Conservation (phyloP, 23 tunicate species). For the Corella eumyota region DNA sequence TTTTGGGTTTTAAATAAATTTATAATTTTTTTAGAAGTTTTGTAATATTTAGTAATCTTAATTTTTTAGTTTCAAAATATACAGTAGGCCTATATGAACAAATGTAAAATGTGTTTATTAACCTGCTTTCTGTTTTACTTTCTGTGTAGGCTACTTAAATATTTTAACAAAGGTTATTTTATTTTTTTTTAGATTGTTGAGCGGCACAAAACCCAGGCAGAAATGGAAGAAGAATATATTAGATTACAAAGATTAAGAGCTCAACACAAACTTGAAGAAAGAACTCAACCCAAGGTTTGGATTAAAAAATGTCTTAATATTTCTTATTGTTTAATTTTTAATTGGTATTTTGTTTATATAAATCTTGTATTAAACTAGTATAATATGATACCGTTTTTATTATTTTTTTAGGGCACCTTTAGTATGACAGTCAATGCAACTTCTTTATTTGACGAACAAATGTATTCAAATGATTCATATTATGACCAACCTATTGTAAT, state of each 20-base stretch:
- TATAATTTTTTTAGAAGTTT: too few species aligned
- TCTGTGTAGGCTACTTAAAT: too few species aligned
- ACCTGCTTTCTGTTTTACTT: too few species aligned
- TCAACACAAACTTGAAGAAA: slow-evolving; percentile 62
- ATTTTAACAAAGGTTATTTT: too few species aligned
- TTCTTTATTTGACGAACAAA: slow-evolving; percentile 47
- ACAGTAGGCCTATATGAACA: too few species aligned
- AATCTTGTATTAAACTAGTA: too few species aligned
- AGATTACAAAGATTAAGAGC: slow-evolving; percentile 55
- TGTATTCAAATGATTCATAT: slow-evolving; percentile 38
- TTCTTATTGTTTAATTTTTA: neutral
- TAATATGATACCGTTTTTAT: neutral
- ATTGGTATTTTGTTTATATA: too few species aligned
- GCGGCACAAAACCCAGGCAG: slow-evolving; percentile 67
- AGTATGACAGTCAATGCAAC: slow-evolving; percentile 66
- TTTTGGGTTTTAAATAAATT: slow-evolving; percentile 1
- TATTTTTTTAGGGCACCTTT: slow-evolving; percentile 80
- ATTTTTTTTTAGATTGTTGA: slow-evolving; percentile 61
- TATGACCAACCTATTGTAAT: slow-evolving; percentile 48
- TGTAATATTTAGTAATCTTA: too few species aligned
- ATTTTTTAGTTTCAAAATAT: too few species aligned
- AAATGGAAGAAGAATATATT: slow-evolving; percentile 81
- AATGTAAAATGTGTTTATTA: too few species aligned
- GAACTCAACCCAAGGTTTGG: slow-evolving; percentile 66
- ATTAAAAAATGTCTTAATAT: neutral